These are phyloP conservation scores for Ennomos quercinarius DNA, from an alignment of 2,888 invertebrate species.

Conservation along the genomic window DNA sequence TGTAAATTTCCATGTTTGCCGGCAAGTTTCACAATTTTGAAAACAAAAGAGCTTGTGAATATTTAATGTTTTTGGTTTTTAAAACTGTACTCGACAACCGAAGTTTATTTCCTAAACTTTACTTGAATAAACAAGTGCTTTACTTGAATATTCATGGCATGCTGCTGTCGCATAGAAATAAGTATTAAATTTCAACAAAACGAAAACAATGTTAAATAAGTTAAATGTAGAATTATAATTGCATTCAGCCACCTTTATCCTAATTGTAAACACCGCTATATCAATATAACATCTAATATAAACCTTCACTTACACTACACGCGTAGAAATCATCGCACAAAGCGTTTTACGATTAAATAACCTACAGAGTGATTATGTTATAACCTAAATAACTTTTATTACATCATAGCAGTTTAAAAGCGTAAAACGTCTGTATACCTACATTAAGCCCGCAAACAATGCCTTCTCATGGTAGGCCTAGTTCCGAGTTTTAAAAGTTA, in stretches of 20 bases:
- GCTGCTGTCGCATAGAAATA: no score
- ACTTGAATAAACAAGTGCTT: slow-evolving; percentile 40
- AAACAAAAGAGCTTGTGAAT: slow-evolving; percentile 73
- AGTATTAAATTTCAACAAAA: not conserved
- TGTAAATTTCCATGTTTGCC: slow-evolving; percentile 70
- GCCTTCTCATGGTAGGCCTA: slow-evolving; percentile 23
- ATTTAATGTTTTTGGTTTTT: slow-evolving; percentile 71
- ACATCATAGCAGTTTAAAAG: slow-evolving; percentile 6
- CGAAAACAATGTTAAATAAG: no score
- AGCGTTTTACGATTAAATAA: not conserved
- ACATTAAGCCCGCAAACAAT: slow-evolving; percentile 23
- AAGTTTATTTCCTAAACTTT: slow-evolving; percentile 68
- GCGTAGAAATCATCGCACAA: no score
- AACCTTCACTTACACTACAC: no score
- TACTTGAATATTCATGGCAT: slow-evolving; percentile 24
- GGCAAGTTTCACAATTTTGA: slow-evolving; percentile 68
- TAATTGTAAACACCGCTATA: no score
- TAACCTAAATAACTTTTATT: slow-evolving; percentile 1
- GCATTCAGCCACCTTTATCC: no score
- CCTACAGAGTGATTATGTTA: not conserved
- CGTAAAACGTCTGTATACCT: slow-evolving; percentile 13
- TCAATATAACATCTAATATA: no score
- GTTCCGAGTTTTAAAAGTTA: slow-evolving; percentile 35
- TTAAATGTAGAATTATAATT: no score
- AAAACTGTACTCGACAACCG: slow-evolving; percentile 60